Percentiles rank a stretch among this genome's conserved stretches.
These are phyloP conservation scores for Drosophila dives DNA, from an alignment of 2,888 invertebrate species.

Conservation along the genomic window DNA sequence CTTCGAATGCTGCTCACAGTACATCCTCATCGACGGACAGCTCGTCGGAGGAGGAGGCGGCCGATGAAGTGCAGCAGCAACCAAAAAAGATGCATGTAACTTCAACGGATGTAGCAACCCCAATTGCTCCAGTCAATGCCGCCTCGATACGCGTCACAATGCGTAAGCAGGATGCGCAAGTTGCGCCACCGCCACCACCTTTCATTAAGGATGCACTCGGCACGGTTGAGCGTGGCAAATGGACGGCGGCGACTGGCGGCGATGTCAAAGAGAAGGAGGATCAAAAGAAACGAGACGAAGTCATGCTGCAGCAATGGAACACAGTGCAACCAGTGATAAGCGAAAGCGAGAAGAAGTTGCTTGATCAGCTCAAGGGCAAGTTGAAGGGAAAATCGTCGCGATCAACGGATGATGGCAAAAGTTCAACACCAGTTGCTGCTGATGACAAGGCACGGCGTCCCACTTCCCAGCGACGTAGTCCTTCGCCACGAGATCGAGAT, in stretches of 20 bases:
- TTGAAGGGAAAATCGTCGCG: slow-evolving; percentile 81
- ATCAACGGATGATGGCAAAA: slow-evolving; percentile 69
- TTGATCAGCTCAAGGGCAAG: slow-evolving; percentile 85
- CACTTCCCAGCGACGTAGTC: slow-evolving; percentile 55
- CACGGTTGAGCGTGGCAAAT: slow-evolving; percentile 70
- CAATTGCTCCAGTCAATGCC: slow-evolving; percentile 68
- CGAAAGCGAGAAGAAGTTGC: slow-evolving; percentile 86
- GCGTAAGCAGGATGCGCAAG: slow-evolving; percentile 82
- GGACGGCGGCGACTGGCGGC: slow-evolving; percentile 82
- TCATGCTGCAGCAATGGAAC: slow-evolving; percentile 87
- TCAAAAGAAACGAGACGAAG: slow-evolving; percentile 85
- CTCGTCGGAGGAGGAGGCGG: slow-evolving; percentile 72
- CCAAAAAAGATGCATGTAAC: slow-evolving; percentile 54
- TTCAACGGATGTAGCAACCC: slow-evolving; percentile 16
- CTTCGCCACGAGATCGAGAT: slow-evolving; percentile 54
- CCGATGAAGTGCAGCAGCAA: slow-evolving; percentile 50
- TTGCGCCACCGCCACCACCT: slow-evolving; percentile 63
- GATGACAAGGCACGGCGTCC: slow-evolving; percentile 64
- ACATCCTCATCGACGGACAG: slow-evolving; percentile 71
- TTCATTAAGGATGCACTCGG: slow-evolving; percentile 53
- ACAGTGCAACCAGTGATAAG: slow-evolving; percentile 86
- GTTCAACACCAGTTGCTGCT: slow-evolving; percentile 34
- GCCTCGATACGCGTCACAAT: slow-evolving; percentile 89
- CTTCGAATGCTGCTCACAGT: slow-evolving; percentile 46
- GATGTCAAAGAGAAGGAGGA: slow-evolving; percentile 63